These are phyloP conservation scores for Python bivittatus DNA, from an alignment of 2,113 vertebrate genomes.

Conservation along the genomic window DNA sequence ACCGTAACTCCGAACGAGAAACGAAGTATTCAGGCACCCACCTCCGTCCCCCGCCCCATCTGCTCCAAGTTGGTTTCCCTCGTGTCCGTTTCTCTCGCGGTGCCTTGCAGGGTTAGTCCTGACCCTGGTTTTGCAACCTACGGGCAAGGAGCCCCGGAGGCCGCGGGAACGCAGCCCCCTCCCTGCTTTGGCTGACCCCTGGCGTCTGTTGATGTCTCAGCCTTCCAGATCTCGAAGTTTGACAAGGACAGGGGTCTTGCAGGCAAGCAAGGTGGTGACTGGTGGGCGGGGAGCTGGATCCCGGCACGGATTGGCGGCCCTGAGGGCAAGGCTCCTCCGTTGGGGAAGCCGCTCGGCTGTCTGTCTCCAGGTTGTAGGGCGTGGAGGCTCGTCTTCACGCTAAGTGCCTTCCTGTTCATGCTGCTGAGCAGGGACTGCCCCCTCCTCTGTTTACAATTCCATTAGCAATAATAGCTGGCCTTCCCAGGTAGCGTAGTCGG, in stretches of 20 bases:
- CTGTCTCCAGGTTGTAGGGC: background rate
- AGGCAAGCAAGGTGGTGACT: background rate
- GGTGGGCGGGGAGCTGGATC: background rate
- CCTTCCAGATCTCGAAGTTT: background rate
- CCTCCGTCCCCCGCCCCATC: background rate
- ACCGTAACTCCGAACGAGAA: background rate
- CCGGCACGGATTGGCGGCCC: background rate
- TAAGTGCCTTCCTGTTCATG: background rate
- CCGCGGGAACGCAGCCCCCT: background rate
- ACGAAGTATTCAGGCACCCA: background rate
- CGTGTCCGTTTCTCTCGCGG: background rate
- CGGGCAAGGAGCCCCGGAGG: background rate
- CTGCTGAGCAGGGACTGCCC: background rate
- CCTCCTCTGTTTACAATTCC: background rate
- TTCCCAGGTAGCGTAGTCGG: background rate
- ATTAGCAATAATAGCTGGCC: background rate
- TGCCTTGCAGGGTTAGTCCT: background rate
- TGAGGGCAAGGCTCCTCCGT: no score
- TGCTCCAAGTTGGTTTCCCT: background rate
- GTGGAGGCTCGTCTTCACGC: background rate
- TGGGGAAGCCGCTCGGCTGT: background rate
- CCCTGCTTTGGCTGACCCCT: background rate
- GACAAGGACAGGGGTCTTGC: background rate
- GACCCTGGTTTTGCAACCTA: background rate
- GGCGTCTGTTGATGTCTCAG: background rate